A percentile compares a stretch with the other conserved stretches of the same genome.
phyloP scores from a whole-genome alignment of 2,888 invertebrate species.

The Caenorhabditis sp. region DNA sequence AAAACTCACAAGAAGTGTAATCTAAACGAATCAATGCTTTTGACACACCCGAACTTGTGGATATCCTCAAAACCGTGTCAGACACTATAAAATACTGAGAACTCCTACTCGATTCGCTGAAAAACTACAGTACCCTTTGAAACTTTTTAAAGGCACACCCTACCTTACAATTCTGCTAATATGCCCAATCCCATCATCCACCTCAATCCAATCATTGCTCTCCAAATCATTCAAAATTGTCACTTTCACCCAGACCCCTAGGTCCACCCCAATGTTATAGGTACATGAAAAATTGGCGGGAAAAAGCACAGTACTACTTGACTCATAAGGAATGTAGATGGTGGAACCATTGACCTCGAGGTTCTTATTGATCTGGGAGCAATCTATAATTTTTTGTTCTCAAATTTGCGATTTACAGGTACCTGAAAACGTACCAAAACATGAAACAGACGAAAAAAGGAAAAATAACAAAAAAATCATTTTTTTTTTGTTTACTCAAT shows the following conservation, averaged over 20 bases:
- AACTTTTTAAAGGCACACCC: not conserved
- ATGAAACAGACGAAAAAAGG: not conserved
- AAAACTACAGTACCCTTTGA: not conserved
- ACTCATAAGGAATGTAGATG: conserved; percentile 15
- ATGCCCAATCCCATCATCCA: conserved; percentile 7
- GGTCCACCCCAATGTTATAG: conserved; percentile 1
- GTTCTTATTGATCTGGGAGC: conserved; percentile 2
- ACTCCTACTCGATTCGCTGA: not conserved
- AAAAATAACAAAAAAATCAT: not conserved
- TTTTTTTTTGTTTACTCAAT: not conserved
- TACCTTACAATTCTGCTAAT: not conserved
- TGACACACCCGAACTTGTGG: not conserved
- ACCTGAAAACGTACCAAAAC: not conserved
- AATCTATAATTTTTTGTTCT: conserved; percentile 10
- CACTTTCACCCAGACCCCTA: not conserved
- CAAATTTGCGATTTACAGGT: not conserved
- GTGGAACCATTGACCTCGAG: conserved; percentile 4
- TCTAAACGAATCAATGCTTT: not conserved
- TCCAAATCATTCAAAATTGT: conserved; percentile 4
- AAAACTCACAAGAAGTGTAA: not conserved
- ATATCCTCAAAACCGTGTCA: not conserved
- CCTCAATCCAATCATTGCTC: not conserved
- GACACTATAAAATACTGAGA: not conserved
- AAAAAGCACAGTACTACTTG: conserved; percentile 3
- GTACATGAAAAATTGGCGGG: conserved; percentile 22